Percentiles rank a stretch among this genome's conserved stretches.
phyloP scores from a whole-genome alignment of 1,140 invertebrate species.

The Venustaconcha ellipsiformis region DNA sequence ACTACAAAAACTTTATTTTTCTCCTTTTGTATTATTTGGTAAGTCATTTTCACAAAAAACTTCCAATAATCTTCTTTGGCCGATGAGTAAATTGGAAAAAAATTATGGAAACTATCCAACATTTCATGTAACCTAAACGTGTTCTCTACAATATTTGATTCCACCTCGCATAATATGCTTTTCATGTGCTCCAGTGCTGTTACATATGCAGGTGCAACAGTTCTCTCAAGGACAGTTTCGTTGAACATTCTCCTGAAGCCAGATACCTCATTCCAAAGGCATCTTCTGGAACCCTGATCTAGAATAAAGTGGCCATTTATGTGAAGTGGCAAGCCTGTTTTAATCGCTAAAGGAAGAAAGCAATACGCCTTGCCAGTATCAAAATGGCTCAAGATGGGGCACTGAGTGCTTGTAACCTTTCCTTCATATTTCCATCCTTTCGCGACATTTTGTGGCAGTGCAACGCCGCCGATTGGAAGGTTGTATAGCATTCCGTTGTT shows the following conservation, averaged over 20 bases:
- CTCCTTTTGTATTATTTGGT: conserved; percentile 1
- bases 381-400: accelerated
- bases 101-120: conserved; percentile 15
- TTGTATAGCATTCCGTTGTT: no score
- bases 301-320: conserved; percentile 61
- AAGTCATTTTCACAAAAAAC: conserved; percentile 5
- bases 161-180: not conserved
- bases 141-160: not conserved
- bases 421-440: no score
- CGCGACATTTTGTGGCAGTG: no score
- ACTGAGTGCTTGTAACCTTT: no score
- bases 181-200: conserved; percentile 23
- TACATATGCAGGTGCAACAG: conserved; percentile 45
- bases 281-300: conserved; percentile 49
- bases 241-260: conserved; percentile 49
- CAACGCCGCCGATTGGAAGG: no score
- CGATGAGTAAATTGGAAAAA: conserved; percentile 28
- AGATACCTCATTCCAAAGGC: conserved; percentile 39
- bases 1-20: not conserved
- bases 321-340: conserved; percentile 51
- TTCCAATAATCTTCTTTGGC: conserved; percentile 16
- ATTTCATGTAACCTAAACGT: not conserved
- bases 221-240: conserved; percentile 25
- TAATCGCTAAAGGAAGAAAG: conserved; percentile 41
- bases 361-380: no score